phyloP scores from a whole-genome alignment of 2,888 invertebrate genomes.

The Physocephala rufipes region DNA sequence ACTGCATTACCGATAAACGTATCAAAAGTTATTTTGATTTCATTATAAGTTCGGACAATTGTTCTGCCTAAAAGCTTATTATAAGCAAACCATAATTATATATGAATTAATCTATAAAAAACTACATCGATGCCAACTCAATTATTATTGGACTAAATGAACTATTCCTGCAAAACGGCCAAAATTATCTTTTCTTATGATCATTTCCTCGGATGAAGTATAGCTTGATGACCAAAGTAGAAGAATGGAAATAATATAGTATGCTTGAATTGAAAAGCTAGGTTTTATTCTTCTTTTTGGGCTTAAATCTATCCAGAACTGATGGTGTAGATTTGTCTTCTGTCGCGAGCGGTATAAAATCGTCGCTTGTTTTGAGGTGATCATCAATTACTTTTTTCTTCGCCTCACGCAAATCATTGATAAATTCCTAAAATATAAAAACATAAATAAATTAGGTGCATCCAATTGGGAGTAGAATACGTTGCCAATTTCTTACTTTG shows the following conservation, averaged over 20 bases:
- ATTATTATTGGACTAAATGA: too few species aligned
- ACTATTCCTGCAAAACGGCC: too few species aligned
- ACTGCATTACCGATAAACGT: constrained; percentile 47
- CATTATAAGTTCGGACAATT: constrained; percentile 37
- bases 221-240: too few species aligned
- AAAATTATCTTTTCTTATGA: too few species aligned
- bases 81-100: too few species aligned
- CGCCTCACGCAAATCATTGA: constrained; percentile 66
- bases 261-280: constrained; percentile 30
- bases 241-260: too few species aligned
- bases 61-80: too few species aligned
- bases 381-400: constrained; percentile 58
- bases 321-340: constrained; percentile 43
- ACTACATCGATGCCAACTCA: too few species aligned
- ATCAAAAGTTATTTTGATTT: constrained; percentile 54
- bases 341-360: constrained; percentile 54
- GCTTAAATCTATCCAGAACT: constrained; percentile 77
- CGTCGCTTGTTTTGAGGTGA: constrained; percentile 55
- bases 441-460: not conserved
- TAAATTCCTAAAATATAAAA: constrained; percentile 67
- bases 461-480: not conserved
- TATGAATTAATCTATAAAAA: too few species aligned
- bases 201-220: too few species aligned
- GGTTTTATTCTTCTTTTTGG: constrained; percentile 65
- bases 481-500: constrained; percentile 67